Conservation (phyloP, 2,113 vertebrate genomes). For the Pterocles orientalis region DNA sequence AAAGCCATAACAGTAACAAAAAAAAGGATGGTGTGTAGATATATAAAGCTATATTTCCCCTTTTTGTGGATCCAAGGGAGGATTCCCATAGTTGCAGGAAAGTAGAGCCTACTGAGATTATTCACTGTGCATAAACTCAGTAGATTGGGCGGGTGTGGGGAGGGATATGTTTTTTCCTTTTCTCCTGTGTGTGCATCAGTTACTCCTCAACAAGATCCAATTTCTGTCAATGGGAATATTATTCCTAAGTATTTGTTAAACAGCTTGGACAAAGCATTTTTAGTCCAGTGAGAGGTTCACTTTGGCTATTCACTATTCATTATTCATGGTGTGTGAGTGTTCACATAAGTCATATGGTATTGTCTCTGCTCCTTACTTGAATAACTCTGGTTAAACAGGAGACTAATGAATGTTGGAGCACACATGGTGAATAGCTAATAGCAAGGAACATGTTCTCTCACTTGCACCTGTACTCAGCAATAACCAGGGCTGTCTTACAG, state of each 20-base stretch:
- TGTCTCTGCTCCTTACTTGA: constrained; percentile 59
- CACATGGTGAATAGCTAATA: constrained; percentile 65
- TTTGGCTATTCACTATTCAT: constrained; percentile 44
- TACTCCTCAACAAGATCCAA: neutral
- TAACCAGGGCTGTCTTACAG: neutral
- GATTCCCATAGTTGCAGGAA: constrained; percentile 1
- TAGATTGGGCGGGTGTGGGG: neutral
- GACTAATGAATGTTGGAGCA: constrained; percentile 58
- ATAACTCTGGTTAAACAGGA: constrained; percentile 64
- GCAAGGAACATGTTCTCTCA: neutral
- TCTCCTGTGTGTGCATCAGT: neutral
- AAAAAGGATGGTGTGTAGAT: neutral
- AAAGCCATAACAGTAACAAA: constrained; percentile 26
- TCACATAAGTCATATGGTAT: constrained; percentile 44
- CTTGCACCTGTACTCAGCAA: constrained; percentile 22
- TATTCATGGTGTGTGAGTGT: constrained; percentile 27
- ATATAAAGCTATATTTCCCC: neutral
- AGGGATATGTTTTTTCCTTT: neutral
- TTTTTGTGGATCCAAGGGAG: constrained; percentile 2
- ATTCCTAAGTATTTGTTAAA: constrained; percentile 27
- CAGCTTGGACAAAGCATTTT: constrained; percentile 10
- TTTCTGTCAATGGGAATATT: constrained; percentile 2
- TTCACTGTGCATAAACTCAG: neutral
- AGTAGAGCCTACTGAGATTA: neutral
- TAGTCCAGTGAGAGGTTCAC: constrained; percentile 33